These are phyloP conservation scores for Teinopalpus imperialis DNA, from an alignment of 2,888 invertebrate species.

Conservation along the genomic window DNA sequence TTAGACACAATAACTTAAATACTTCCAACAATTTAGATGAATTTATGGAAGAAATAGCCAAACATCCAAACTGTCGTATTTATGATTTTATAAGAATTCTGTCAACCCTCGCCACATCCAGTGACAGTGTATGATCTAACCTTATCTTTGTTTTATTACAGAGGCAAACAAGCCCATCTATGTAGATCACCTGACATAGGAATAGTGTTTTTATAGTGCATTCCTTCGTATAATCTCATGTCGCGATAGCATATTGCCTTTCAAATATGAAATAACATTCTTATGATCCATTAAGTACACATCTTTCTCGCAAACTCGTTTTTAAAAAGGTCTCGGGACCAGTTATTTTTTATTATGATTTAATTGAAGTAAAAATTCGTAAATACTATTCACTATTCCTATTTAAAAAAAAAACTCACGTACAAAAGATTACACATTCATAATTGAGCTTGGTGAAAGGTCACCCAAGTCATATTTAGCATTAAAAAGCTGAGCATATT, in stretches of 20 bases:
- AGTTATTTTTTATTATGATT: slow-evolving; percentile 13
- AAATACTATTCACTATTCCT: too few species aligned
- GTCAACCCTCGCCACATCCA: slow-evolving; percentile 28
- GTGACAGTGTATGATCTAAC: slow-evolving; percentile 44
- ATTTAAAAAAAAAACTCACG: too few species aligned
- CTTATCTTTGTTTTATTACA: slow-evolving; percentile 50
- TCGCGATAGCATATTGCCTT: slow-evolving; percentile 52
- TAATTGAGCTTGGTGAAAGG: too few species aligned
- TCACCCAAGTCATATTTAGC: too few species aligned
- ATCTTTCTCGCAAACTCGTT: slow-evolving; percentile 9
- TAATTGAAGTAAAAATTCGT: too few species aligned
- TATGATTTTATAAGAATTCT: slow-evolving; percentile 11
- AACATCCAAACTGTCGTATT: too few species aligned
- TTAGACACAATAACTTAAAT: too few species aligned
- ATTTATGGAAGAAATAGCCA: too few species aligned
- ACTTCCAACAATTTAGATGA: too few species aligned
- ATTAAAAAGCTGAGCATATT: too few species aligned
- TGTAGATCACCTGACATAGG: slow-evolving; percentile 69
- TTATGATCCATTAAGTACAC: slow-evolving; percentile 39
- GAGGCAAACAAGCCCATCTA: slow-evolving; percentile 51
- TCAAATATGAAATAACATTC: slow-evolving; percentile 51
- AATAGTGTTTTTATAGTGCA: slow-evolving; percentile 71
- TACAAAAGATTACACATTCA: too few species aligned
- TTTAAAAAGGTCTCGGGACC: slow-evolving; percentile 13
- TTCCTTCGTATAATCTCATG: slow-evolving; percentile 64